phyloP scores from a whole-genome alignment of 2,888 invertebrate species.

The Lasius fuliginosus region DNA sequence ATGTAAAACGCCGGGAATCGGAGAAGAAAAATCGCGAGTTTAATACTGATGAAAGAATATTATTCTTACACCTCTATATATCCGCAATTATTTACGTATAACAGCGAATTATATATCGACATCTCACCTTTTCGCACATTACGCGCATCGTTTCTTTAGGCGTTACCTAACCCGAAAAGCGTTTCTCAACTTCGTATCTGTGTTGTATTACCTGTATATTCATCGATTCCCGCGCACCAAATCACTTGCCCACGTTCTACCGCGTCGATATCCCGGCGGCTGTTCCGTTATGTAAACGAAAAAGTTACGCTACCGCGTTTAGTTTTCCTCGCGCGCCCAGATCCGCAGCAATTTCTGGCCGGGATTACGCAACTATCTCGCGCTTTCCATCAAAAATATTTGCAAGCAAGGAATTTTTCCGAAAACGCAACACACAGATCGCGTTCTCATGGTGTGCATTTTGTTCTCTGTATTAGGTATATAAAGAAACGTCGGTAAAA shows the following conservation, averaged over 20 bases:
- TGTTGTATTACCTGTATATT: background rate
- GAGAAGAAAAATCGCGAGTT: conserved; percentile 13
- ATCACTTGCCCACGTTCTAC: conserved; percentile 38
- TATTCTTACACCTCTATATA: conserved; percentile 14
- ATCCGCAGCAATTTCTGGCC: conserved; percentile 24
- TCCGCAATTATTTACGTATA: conserved; percentile 8
- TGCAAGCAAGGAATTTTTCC: background rate
- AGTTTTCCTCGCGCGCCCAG: conserved; percentile 28
- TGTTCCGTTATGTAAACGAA: conserved; percentile 46
- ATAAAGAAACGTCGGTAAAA: background rate
- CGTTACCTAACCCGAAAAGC: conserved; percentile 34
- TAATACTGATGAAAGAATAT: conserved; percentile 18
- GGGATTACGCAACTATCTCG: conserved; percentile 17
- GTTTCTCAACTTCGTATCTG: conserved; percentile 3
- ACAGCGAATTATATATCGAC: conserved; percentile 20
- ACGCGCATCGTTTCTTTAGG: background rate
- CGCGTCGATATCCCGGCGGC: background rate
- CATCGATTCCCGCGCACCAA: conserved; percentile 18
- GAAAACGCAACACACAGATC: background rate
- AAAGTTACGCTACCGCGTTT: conserved; percentile 40
- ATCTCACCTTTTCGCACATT: conserved; percentile 39
- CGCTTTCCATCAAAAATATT: conserved; percentile 34
- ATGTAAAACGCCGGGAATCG: background rate
- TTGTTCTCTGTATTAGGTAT: background rate
- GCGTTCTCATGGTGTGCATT: background rate